Base-by-base conservation (phyloP, 1,140 invertebrate genomes). In the Lepidurus arcticus region DNA sequence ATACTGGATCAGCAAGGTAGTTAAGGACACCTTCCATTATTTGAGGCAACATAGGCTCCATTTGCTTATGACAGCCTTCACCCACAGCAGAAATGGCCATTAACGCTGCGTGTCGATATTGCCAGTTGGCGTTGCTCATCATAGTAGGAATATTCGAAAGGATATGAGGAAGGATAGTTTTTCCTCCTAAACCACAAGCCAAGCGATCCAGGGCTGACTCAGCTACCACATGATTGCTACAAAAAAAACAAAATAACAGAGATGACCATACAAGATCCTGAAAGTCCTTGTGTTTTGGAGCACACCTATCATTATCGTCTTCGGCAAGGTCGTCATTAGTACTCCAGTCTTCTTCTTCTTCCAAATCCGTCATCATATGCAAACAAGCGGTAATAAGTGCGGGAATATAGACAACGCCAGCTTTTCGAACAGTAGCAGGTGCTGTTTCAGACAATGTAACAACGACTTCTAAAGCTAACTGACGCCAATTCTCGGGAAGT, bases 71-170 rank as follows among this genome's bases (percentile, higher is more conserved):
- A 83, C 96, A 98, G 16, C 98, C 98, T 88, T 99, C 98, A 0
- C 98, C 98, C 78, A 98, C 94, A 9, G 97, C 95, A 13, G 97
- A 98, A 34, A 99, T 92, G 6, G 98, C 97, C 96, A 99, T 99
- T 24, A 99, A 88, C 16, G 96, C 98, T 75, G 97, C 97, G 85
- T 99, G 94, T 42, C 97, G 87, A 80, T 92, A 90, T 82, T 91
- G 92, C 92, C 93, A 96, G 83, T 94, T 90, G 75, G 89, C 84
- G 82, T 92, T 92, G n/a, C 86, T 86, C 81, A 98, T 88, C 96
- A 98, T 97, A 34, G 88, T 85, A 7, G 96, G 93, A 77, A 97
- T 90, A 84, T 92, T 92, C 34, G 89, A 88, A 76, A 96, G 91
- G 74, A 98, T 94, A 79, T 94, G 91, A 8, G 93, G 93, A 73